phyloP scores from a whole-genome alignment of 2,113 vertebrate genomes.

The Actenoides hombroni region DNA sequence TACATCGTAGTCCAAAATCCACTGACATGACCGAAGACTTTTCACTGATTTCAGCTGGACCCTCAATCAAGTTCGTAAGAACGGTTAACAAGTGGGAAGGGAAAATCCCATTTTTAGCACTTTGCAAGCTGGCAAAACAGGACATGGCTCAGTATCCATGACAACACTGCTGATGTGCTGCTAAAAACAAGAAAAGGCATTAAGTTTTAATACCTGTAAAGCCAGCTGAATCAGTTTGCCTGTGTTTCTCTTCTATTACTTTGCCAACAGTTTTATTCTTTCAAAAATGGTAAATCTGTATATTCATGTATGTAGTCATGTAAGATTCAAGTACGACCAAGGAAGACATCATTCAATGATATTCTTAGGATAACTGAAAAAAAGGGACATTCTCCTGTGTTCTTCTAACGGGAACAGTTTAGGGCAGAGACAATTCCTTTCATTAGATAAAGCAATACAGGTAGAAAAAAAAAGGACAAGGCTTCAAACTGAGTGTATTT shows the following conservation, averaged over 20 bases:
- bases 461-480: background rate
- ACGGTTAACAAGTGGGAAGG: background rate
- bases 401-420: background rate
- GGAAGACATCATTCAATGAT: background rate
- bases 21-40: background rate
- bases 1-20: background rate
- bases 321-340: background rate
- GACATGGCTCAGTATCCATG: slow-evolving; percentile 61
- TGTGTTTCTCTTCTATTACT: background rate
- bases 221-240: slow-evolving; percentile 32
- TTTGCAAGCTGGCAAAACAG: slow-evolving; percentile 47
- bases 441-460: background rate
- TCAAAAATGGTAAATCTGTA: background rate
- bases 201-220: slow-evolving; percentile 58
- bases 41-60: background rate
- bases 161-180: slow-evolving; percentile 45
- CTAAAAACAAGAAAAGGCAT: slow-evolving; percentile 53
- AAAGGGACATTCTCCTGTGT: background rate
- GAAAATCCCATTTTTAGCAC: slow-evolving; percentile 48
- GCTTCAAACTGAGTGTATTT: background rate
- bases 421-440: background rate
- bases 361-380: background rate
- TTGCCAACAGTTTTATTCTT: background rate
- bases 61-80: background rate
- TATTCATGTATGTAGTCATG: background rate